Evolutionary conservation across 2,113 vertebrate genomes (phyloP).

Genomic region (Scomber colias): DNA sequence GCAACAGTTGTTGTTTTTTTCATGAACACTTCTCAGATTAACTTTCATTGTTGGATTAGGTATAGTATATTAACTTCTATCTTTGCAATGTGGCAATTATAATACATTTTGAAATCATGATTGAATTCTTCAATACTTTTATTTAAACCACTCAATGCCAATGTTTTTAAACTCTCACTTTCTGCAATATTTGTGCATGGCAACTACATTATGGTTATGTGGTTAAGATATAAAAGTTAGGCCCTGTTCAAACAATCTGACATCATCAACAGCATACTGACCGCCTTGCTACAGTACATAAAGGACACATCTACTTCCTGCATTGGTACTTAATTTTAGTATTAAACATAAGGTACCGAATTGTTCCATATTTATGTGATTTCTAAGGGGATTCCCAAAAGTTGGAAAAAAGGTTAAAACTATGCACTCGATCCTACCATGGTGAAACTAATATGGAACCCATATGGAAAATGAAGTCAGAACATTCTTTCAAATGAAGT

Average conservation of each 20-base stretch:
- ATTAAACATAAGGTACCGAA: not conserved
- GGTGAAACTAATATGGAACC: constrained; percentile 37
- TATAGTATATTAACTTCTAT: not conserved
- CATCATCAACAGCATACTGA: not conserved
- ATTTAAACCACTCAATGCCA: too few species aligned
- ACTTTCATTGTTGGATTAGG: not conserved
- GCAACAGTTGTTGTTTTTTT: not conserved
- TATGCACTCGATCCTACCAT: not conserved
- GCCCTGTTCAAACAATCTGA: not conserved
- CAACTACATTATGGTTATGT: not conserved
- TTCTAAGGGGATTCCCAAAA: not conserved
- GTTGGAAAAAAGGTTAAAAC: not conserved
- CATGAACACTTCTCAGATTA: too few species aligned
- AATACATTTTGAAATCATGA: not conserved
- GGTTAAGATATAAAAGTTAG: not conserved
- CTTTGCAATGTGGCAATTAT: not conserved
- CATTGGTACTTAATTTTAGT: not conserved
- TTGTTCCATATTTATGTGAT: not conserved
- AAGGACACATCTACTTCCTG: not conserved
- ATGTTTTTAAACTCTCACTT: too few species aligned
- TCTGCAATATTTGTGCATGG: not conserved
- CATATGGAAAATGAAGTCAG: constrained; percentile 27
- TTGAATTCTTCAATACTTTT: not conserved
- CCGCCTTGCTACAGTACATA: not conserved
- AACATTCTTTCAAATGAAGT: constrained; percentile 33